Evolutionary conservation across 2,797 vertebrate species (phyloP).

Genomic region (Hydrophis major): DNA sequence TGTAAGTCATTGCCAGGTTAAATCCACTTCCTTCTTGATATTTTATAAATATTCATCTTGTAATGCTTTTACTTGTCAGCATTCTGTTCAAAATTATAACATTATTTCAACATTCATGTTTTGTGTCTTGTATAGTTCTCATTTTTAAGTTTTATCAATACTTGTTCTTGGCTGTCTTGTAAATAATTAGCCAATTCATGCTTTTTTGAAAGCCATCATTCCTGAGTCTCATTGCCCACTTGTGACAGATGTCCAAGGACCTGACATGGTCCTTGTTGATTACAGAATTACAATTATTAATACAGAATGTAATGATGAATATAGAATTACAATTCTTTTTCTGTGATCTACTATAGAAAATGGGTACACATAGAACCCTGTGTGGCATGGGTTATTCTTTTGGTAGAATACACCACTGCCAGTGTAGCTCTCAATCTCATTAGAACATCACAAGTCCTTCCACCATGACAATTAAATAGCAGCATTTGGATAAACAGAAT

Average conservation of each 20-base stretch:
- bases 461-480: neutral
- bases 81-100: neutral
- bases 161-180: neutral
- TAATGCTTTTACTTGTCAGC: neutral
- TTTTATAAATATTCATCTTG: neutral
- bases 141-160: neutral
- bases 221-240: neutral
- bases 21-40: neutral
- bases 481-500: conserved; percentile 6
- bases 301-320: neutral
- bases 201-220: neutral
- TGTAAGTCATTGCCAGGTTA: neutral
- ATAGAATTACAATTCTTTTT: neutral
- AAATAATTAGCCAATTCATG: neutral
- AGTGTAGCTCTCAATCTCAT: neutral
- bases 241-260: neutral
- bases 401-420: neutral
- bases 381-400: neutral
- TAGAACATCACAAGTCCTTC: neutral
- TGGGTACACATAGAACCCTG: neutral
- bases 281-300: neutral
- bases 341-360: neutral
- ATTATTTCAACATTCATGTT: neutral
- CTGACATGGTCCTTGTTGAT: neutral
- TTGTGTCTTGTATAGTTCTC: neutral